Base-by-base conservation (phyloP, 64 coral and sea anemone genomes). In the Acropora tenuis region DNA sequence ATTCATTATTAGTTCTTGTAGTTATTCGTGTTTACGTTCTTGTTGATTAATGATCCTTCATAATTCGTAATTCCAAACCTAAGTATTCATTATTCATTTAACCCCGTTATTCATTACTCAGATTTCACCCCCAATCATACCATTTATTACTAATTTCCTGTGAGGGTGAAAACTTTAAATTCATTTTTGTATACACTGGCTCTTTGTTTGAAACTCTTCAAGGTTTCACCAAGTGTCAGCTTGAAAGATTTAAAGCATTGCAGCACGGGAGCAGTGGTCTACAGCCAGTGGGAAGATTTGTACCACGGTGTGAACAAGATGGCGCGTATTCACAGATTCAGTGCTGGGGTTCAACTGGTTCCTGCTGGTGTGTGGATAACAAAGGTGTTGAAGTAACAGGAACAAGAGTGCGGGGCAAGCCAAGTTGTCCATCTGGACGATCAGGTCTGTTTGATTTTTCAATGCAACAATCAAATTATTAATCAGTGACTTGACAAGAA, bases 331-430 rank as follows among this genome's bases (percentile, higher is more conserved):
- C 86, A 45, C 67, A 44, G 41, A 84, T 94, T 7, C 97, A 99
- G 69, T 99, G 97, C 55, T 99, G 97, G 97, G 78, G 41, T 0
- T 99, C 97, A 2, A 84, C 90, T 59, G 97, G 97, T 2, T 99
- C 81, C 89, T 99, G 97, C 68, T 99, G 97, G 97, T 99, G 97
- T 92, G 91, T 85, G 50, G 89, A 99, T 82, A 41, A 15, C 2
- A 69, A 47, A 47, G 97, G 97, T 3, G 53, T 13, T 43, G 97
- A 96, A 47, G 8, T 93, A 45, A 48, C 58, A 30, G 92, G 84
- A 41, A 94, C 97, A 53, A 93, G 83, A 66, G 87, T 89, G 20
- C 78, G 94, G 43, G 97, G 97, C 41, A 83, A 30, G 17, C 96
- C 93, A 16, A 74, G 78, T 75, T 98, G 96, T 61, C 12, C 53